These are phyloP conservation scores for Macaria liturata DNA, from an alignment of 2,888 invertebrate species.

Conservation along the genomic window DNA sequence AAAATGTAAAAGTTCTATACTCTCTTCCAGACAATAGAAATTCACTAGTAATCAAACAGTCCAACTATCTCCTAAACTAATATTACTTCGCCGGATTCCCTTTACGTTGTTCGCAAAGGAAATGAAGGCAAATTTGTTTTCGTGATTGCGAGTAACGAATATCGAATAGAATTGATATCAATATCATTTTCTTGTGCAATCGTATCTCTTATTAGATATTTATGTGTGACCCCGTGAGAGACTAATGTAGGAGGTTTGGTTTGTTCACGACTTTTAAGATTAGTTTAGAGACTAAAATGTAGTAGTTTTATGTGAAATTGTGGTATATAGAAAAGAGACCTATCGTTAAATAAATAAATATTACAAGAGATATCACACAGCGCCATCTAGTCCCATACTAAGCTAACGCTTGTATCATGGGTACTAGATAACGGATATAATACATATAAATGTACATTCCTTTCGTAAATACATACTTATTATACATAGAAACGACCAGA, in stretches of 20 bases:
- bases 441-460: no score
- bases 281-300: neutral
- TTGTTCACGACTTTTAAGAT: conserved; percentile 47
- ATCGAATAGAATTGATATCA: conserved; percentile 78
- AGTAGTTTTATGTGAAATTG: no score
- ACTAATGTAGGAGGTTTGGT: conserved; percentile 3
- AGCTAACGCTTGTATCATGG: no score
- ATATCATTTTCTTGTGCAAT: conserved; percentile 74
- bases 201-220: conserved; percentile 72
- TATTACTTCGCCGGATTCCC: conserved; percentile 24
- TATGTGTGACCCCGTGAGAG: conserved; percentile 73
- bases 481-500: no score
- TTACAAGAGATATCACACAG: no score
- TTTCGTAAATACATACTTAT: no score
- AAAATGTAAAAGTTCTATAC: no score
- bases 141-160: conserved; percentile 76
- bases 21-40: no score
- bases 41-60: conserved; percentile 1
- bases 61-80: conserved; percentile 35
- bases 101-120: conserved; percentile 69
- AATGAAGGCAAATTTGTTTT: conserved; percentile 82
- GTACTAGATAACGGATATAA: no score
- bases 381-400: no score
- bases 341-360: no score
- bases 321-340: no score